These are phyloP conservation scores for Cettia cetti DNA, from an alignment of 2,113 vertebrate genomes.

Conservation along the genomic window DNA sequence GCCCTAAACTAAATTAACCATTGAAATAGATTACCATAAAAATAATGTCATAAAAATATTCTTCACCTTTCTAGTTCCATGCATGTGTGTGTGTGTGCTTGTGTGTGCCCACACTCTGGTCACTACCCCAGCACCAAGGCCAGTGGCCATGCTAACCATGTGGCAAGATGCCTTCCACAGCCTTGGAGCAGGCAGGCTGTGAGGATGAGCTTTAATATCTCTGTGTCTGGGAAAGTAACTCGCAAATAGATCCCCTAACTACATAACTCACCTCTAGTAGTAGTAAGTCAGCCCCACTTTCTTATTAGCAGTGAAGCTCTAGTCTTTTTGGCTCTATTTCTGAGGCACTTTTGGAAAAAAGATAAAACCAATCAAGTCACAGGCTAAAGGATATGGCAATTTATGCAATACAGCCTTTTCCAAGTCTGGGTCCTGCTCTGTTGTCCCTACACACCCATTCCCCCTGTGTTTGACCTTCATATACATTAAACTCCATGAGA, in stretches of 20 bases:
- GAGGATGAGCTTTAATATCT: background rate
- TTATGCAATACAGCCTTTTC: background rate
- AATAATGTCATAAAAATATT: conserved; percentile 76
- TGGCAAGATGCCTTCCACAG: background rate
- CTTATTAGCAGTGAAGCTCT: background rate
- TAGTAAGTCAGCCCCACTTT: background rate
- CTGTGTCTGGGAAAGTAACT: conserved; percentile 47
- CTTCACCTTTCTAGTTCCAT: conserved; percentile 61
- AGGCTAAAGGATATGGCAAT: background rate
- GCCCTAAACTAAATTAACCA: conserved; percentile 77
- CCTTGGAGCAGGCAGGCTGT: background rate
- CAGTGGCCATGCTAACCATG: background rate
- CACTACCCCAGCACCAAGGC: background rate
- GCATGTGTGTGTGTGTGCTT: background rate
- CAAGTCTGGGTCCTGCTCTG: background rate
- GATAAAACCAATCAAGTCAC: background rate
- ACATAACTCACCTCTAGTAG: conserved; percentile 37
- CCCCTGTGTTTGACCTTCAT: background rate
- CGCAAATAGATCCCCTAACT: conserved; percentile 48
- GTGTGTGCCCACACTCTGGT: background rate
- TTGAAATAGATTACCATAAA: conserved; percentile 79
- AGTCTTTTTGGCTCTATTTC: background rate
- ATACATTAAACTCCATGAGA: background rate
- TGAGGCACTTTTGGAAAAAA: background rate
- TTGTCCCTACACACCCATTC: background rate